Evolutionary conservation across 1,140 invertebrate species (phyloP).

Genomic region (Procambarus virginalis): DNA sequence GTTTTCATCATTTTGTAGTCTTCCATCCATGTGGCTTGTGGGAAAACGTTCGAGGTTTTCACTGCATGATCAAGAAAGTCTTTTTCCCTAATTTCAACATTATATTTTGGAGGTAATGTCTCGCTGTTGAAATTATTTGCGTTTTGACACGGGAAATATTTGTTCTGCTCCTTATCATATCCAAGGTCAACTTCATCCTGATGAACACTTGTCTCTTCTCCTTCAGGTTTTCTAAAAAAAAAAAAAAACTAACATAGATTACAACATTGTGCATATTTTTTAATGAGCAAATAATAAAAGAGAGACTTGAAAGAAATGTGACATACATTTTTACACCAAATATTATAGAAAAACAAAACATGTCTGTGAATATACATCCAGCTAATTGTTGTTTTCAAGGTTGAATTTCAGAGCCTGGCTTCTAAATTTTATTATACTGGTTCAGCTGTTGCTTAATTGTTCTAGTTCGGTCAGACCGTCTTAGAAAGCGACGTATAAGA

Average conservation of each 20-base stretch:
- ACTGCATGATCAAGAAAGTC: neutral
- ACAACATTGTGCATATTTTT: too few species aligned
- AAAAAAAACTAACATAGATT: neutral
- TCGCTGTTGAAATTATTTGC: neutral
- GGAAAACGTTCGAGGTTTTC: neutral
- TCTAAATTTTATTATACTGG: too few species aligned
- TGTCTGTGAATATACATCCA: too few species aligned
- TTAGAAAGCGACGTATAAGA: too few species aligned
- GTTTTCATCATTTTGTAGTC: neutral
- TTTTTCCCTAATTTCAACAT: neutral
- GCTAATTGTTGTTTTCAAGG: too few species aligned
- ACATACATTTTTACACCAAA: too few species aligned
- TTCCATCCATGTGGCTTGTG: neutral
- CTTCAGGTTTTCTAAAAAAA: neutral
- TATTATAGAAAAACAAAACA: too few species aligned
- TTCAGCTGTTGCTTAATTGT: too few species aligned
- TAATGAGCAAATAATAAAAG: too few species aligned
- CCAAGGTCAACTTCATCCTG: neutral
- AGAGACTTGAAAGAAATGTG: too few species aligned
- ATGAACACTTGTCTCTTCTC: neutral
- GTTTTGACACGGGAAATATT: neutral
- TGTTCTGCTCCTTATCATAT: neutral
- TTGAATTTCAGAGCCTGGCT: too few species aligned
- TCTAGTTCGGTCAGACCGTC: too few species aligned
- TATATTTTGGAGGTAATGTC: neutral